Evolutionary conservation across 2,797 vertebrate genomes (phyloP), one percentile per base, ranked within the genome.

Genomic region (Eupleurogrammus muticus): DNA sequence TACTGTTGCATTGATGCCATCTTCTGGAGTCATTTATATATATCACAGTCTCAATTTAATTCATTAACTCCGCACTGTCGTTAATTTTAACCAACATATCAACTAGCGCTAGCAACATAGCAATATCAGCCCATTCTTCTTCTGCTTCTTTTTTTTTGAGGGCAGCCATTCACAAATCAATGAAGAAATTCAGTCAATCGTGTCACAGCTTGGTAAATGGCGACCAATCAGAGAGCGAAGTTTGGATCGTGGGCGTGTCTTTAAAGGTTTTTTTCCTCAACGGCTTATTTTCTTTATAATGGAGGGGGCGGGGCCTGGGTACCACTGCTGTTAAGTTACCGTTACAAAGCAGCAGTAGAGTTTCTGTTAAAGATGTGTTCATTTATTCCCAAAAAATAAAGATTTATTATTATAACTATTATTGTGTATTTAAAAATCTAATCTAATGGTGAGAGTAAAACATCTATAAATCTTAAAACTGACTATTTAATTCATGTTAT

Each of bases 121-220:
- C 5, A 28, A 28, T 28, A 6, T 5, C 13, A 5, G 34, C 8
- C 1, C 2, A 32, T 16, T 24, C 0, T 12, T 1, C n/a, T n/a
- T n/a, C n/a, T n/a, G n/a, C n/a, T n/a, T n/a, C n/a, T n/a, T n/a
- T n/a, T n/a, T n/a, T n/a, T n/a, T n/a, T n/a, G n/a, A n/a, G n/a
- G n/a, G n/a, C n/a, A n/a, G n/a, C n/a, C n/a, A n/a, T n/a, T n/a
- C 0, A 5, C 9, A n/a, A 2, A 0, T 58, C 20, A 51, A 13
- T 56, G 10, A 73, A 4, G 1, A 5, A 14, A 1, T 47, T 34
- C 5, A 77, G n/a, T 74, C 80, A 80, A 80, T 85, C 53, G 51
- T 0, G 0, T 34, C 28, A 14, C 17, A 19, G 48, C 17, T 50
- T 2, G 0, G 9, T 10, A 28, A 5, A 10, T 28, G 0, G 0